Base-by-base conservation (phyloP, 2,113 vertebrate genomes). In the Crotalus helleri region DNA sequence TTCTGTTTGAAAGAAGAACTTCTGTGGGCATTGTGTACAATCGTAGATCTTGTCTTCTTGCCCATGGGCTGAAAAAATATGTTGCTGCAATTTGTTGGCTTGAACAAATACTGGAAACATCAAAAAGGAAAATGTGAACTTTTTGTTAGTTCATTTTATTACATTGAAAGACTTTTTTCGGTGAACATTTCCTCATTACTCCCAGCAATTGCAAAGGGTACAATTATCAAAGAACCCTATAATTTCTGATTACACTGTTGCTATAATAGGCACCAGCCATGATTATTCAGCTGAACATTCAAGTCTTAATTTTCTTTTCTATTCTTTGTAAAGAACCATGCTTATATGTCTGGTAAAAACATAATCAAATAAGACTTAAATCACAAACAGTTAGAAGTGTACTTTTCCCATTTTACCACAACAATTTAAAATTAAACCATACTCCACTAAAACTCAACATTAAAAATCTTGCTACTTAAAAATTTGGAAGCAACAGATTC, bases 1-100 rank as follows among this genome's bases (percentile, higher is more conserved):
- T 98, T 99, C 99, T 96, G 99, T 99, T 97, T 99, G 99, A 97
- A 99, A 99, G 98, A 99, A 99, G 98, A 99, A 99, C 98, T 99
- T 99, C 98, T 99, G 99, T 29, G 99, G 99, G 95, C 99, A 99
- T 96, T 99, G 99, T 39, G 99, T 98, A 97, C 99, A 99, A 98
- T 99, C 99, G 93, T 99, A 99, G 98, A 99, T 99, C 98, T 99
- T 99, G 97, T 99, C 99, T 96, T 99, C 99, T 97, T 99, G 99
- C 95, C 99, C 99, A 90, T 99, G 99, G 95, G 99, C 99, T 57
- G 99, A 99, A 98, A 99, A 99, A 97, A 99, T 99, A 97, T 99
- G 99, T 97, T 99, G 99, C 98, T 99, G 99, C 95, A 99, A 98
- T 98, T 99, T 99, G 97, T 99, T 99, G 95, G 99, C 99, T 97